Conservation (phyloP, 1,140 invertebrate genomes). For the Forficula auricularia region DNA sequence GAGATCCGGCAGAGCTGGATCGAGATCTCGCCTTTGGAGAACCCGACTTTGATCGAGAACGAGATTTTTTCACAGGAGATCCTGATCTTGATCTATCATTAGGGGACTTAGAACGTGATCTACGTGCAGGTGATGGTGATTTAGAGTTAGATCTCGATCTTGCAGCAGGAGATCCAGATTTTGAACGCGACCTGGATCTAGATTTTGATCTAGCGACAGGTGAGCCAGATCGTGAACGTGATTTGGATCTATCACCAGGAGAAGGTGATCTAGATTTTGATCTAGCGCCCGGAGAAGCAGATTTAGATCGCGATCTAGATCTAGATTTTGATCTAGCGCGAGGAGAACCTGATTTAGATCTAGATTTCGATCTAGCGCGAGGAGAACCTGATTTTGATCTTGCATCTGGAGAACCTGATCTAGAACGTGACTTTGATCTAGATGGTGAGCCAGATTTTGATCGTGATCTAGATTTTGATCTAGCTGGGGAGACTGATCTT, state of each 20-base stretch:
- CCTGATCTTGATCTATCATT: slow-evolving; percentile 8
- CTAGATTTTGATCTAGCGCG: slow-evolving; percentile 13
- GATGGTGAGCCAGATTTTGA: slow-evolving; percentile 17
- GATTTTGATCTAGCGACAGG: slow-evolving; percentile 3
- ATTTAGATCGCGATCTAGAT: slow-evolving; percentile 16
- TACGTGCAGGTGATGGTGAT: slow-evolving; percentile 26
- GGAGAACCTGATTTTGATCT: slow-evolving; percentile 16
- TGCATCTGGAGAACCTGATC: slow-evolving; percentile 6
- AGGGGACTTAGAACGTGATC: slow-evolving; percentile 23
- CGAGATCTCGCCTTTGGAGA: slow-evolving; percentile 5
- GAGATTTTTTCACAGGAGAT: not conserved
- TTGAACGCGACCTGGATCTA: slow-evolving; percentile 12
- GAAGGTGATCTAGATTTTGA: no score
- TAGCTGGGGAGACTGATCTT: slow-evolving; percentile 20
- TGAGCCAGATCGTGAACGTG: slow-evolving; percentile 14
- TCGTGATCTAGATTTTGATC: slow-evolving; percentile 18
- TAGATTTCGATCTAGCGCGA: slow-evolving; percentile 14
- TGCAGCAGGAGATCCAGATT: slow-evolving; percentile 6
- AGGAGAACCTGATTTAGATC: slow-evolving; percentile 4
- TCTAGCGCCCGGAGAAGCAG: slow-evolving; percentile 13
- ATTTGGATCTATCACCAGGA: slow-evolving; percentile 18
- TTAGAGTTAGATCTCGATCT: slow-evolving; percentile 11
- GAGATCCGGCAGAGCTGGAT: slow-evolving; percentile 18
- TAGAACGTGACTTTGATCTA: slow-evolving; percentile 17
- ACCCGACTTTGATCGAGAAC: slow-evolving; percentile 5